Percentiles rank a stretch among this genome's conserved stretches.
These are phyloP conservation scores for Nowickia ferox DNA, from an alignment of 2,888 invertebrate species.

Conservation along the genomic window DNA sequence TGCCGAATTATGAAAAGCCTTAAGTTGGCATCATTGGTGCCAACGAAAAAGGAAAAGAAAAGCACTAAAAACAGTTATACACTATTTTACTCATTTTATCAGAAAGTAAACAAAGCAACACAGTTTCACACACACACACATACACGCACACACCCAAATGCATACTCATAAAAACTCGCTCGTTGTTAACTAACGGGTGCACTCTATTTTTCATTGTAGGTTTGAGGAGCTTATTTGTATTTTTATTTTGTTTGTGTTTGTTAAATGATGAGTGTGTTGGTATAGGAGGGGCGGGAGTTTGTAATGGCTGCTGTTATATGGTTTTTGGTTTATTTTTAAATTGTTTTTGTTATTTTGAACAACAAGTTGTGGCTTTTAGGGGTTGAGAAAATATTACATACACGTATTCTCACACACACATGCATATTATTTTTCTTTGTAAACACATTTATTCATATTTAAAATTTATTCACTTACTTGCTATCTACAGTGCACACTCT, in stretches of 20 bases:
- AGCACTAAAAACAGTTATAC: neutral
- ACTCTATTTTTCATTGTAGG: conserved; percentile 17
- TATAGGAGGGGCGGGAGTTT: neutral
- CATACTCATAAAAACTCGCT: neutral
- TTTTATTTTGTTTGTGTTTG: neutral
- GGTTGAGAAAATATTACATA: conserved; percentile 39
- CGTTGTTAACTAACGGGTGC: conserved; percentile 20
- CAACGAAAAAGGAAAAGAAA: neutral
- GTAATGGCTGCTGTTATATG: conserved; percentile 32
- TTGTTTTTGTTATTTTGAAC: conserved; percentile 64
- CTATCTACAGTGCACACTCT: conserved; percentile 28
- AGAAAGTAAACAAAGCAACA: conserved; percentile 16
- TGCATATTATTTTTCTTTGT: conserved; percentile 1
- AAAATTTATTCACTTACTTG: conserved; percentile 24
- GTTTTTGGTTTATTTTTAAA: conserved; percentile 41
- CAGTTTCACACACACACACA: conserved; percentile 2
- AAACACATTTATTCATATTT: neutral
- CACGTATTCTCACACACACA: conserved; percentile 10
- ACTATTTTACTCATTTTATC: neutral
- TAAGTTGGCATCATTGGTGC: neutral
- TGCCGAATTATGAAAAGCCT: neutral
- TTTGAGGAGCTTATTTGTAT: conserved; percentile 7
- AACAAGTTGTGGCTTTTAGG: conserved; percentile 66
- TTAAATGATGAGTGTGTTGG: neutral
- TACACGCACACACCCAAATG: neutral